Conservation (phyloP, 1,140 invertebrate genomes). For the Thrips palmi region DNA sequence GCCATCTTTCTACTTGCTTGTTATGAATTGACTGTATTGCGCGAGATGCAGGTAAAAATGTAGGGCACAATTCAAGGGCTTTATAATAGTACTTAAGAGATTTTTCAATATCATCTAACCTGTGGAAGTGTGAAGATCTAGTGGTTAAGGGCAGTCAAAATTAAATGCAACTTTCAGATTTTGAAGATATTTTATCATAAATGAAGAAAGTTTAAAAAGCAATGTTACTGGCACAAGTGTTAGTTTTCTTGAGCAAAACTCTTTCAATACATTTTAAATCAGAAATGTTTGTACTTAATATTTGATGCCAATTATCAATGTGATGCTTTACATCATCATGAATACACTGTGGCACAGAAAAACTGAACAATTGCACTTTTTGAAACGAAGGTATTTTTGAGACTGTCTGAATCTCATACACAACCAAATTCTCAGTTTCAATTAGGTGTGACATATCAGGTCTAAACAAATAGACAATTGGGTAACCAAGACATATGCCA, state of each 20-base stretch:
- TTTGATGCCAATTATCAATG: slow-evolving; percentile 6
- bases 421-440: not conserved
- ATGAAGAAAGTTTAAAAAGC: not conserved
- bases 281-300: slow-evolving; percentile 5
- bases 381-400: slow-evolving; percentile 1
- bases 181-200: not conserved
- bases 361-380: slow-evolving; percentile 3
- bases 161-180: not conserved
- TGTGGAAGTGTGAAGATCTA: slow-evolving; percentile 7
- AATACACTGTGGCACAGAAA: not conserved
- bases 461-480: slow-evolving; percentile 14
- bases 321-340: not conserved
- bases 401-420: no score
- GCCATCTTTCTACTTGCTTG: slow-evolving; percentile 48
- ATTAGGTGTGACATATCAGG: not conserved
- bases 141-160: no score
- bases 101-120: slow-evolving; percentile 12
- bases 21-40: slow-evolving; percentile 26
- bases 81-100: slow-evolving; percentile 14
- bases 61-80: slow-evolving; percentile 16
- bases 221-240: no score
- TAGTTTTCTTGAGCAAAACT: no score
- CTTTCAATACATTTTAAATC: no score
- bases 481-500: slow-evolving; percentile 15
- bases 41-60: slow-evolving; percentile 20